These are phyloP conservation scores for Porites rus DNA, from an alignment of 92 coral and sea anemone species.

Conservation along the genomic window DNA sequence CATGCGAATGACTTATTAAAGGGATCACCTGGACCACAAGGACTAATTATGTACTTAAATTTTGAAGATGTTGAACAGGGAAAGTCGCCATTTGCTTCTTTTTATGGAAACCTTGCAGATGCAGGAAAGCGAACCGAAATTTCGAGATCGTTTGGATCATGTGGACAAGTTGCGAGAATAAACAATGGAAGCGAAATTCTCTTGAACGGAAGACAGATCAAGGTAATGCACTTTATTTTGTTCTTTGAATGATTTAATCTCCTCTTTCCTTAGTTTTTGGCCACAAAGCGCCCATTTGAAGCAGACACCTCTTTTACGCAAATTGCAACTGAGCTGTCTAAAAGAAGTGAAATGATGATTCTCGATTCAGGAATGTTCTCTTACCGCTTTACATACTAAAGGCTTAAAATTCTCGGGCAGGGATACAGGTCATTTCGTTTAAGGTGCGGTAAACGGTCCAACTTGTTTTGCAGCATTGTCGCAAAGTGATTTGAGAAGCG, in stretches of 20 bases:
- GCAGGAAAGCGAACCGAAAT: constrained; percentile 73
- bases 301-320: too few relatives aligned
- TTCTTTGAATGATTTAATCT: neutral
- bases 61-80: constrained; percentile 66
- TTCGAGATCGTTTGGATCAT: constrained; percentile 58
- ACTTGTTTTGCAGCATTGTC: too few relatives aligned
- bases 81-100: constrained; percentile 41
- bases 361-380: too few relatives aligned
- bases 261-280: too few relatives aligned
- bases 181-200: constrained; percentile 71
- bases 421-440: too few relatives aligned
- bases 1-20: neutral
- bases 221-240: constrained; percentile 43
- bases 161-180: constrained; percentile 81
- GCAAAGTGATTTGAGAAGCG: too few relatives aligned
- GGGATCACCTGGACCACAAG: constrained; percentile 25
- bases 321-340: too few relatives aligned
- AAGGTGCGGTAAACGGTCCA: too few relatives aligned
- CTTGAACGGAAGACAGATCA: constrained; percentile 64
- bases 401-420: too few relatives aligned
- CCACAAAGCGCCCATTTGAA: too few relatives aligned
- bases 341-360: too few relatives aligned
- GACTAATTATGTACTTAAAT: constrained; percentile 74
- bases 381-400: too few relatives aligned
- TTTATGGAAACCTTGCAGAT: constrained; percentile 47